Evolutionary conservation across 2,888 invertebrate species (phyloP), one percentile per base, ranked within the genome.

Genomic region (Trichopria drosophilae): DNA sequence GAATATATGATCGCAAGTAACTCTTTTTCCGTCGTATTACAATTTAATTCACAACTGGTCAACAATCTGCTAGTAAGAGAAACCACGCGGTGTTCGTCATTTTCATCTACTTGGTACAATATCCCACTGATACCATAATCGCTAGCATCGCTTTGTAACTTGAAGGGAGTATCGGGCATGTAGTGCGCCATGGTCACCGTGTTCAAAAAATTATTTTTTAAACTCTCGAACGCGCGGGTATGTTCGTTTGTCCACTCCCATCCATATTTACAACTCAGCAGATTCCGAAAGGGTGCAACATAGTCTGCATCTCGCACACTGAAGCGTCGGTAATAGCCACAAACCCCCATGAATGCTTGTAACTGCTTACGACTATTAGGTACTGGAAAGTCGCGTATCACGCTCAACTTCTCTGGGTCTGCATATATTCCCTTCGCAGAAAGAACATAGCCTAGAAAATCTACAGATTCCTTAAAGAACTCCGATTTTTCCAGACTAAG

Each of bases 21-120:
- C 23, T 67, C 63, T 32, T 63, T 61, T 51, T 66, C 63, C 0
- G 61, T 45, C 1, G 56, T 57, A 2, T 59, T 60, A 56, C 61
- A 63, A 6, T 34, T 53, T 2, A 42, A 7, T 43, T 65, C 59
- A 0, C 57, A 31, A 1, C 43, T 53, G 0, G 31, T 36, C 6
- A 63, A 55, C 1, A 47, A 50, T 13, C 58, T 54, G 41, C 62
- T 65, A 12, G 49, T 55, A 26, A 62, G 58, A 1, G 58, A 53
- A 12, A 63, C 45, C 1, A 62, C 51, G n/a, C 39, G 18, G 5
- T 13, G 29, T 3, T 57, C 36, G 4, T 13, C 15, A 2, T 37
- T 1, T 4, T 41, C 23, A 9, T 51, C 39, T 1, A 36, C 16
- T 22, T 51, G 54, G n/a, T 49, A 61, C 4, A 62, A 6, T 7